phyloP scores from a whole-genome alignment of 1,140 invertebrate genomes.

The Lepidostoma basale region DNA sequence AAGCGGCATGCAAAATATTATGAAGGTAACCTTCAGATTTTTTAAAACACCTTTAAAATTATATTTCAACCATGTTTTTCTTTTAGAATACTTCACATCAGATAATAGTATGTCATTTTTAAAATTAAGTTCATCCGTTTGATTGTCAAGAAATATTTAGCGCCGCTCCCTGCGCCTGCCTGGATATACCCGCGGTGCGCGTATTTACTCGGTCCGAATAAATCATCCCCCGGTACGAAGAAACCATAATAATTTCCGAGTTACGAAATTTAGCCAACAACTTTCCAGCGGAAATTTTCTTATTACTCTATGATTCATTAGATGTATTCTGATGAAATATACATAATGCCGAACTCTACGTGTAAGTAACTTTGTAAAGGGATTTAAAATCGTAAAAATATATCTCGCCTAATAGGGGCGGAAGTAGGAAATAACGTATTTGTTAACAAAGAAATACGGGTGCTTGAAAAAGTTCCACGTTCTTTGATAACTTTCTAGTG shows the following conservation, averaged over 20 bases:
- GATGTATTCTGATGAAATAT: background rate
- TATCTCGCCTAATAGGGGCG: background rate
- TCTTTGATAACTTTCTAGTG: conserved; percentile 18
- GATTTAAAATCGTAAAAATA: conserved; percentile 2
- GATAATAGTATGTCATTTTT: too few relatives aligned
- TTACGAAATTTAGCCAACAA: conserved; percentile 1
- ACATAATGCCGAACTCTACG: too few relatives aligned
- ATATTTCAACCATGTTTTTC: too few relatives aligned
- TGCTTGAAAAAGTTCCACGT: background rate
- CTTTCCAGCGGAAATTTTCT: background rate
- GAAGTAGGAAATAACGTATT: conserved; percentile 18
- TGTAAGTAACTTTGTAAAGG: background rate
- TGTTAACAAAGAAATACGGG: conserved; percentile 27
- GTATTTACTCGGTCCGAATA: conserved; percentile 37
- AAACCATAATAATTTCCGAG: conserved; percentile 33
- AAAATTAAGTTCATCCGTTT: too few relatives aligned
- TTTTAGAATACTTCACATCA: too few relatives aligned
- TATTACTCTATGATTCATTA: conserved; percentile 13
- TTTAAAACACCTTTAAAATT: too few relatives aligned
- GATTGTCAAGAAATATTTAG: conserved; percentile 39
- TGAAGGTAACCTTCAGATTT: too few relatives aligned
- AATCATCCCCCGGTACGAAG: conserved; percentile 34
- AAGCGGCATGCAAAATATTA: too few relatives aligned
- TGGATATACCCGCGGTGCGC: conserved; percentile 31
- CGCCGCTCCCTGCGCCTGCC: conserved; percentile 21